Evolutionary conservation across 2,113 vertebrate genomes (phyloP), one percentile per base, ranked within the genome.

Genomic region (Hippocampus guttulatus): DNA sequence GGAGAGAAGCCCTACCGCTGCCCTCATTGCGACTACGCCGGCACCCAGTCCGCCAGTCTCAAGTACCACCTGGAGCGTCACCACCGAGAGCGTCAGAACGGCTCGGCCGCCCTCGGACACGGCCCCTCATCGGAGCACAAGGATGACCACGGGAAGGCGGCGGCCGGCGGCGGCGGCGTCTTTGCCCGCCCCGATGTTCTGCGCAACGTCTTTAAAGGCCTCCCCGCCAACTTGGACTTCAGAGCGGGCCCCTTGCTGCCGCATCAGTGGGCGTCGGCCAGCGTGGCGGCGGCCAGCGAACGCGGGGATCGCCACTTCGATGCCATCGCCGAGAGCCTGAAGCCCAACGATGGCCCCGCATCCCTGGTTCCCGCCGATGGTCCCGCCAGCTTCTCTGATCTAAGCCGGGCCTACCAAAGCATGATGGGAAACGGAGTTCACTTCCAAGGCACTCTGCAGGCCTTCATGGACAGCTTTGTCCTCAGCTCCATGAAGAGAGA

Each of bases 1-100:
- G 97, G 97, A 93, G 97, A 99, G 91, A 99, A 99, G 80, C 97
- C 97, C 80, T 99, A 99, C 89, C 96, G 98, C 77, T 99, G 97
- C 82, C 96, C 97, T 3, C 96, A 99, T 87, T 99, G 97, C 74
- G 97, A 98, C 89, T 99, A 99, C 14, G 97, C 97, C 2, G 97
- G 97, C 21, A 99, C 97, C 76, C 97, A 99, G 90, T 98, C 97
- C 68, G 97, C 97, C 0, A 98, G 96, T 76, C 90, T 99, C 55
- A 99, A 99, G 86, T 99, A 99, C 85, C 97, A 99, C 91, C 78
- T 99, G 79, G 97, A 99, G 57, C 93, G 97, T 38, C 97, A 99
- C 79, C 97, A 99, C 69, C 93, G 96, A 15, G 97, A 98, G 76
- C 91, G 95, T 0, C 96, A 97, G 85, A 98, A 99, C 0, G 96